These are phyloP conservation scores for Heliocidaris erythrogramma DNA, from an alignment of 35 echinoderm and acorn worm genomes.

Conservation along the genomic window DNA sequence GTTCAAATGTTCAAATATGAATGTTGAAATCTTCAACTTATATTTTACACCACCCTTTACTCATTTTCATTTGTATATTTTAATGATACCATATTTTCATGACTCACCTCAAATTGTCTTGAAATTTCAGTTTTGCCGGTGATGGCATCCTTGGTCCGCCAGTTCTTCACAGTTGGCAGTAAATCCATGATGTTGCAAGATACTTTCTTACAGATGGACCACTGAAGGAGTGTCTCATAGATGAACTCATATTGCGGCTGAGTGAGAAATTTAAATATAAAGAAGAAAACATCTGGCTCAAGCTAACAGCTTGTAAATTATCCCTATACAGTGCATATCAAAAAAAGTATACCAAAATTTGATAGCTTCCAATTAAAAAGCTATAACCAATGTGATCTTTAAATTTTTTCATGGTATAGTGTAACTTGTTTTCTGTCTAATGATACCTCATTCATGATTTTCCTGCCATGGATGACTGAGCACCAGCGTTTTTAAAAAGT, in stretches of 20 bases:
- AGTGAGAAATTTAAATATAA: not conserved
- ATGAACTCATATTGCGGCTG: constrained; percentile 41
- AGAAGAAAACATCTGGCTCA: no score
- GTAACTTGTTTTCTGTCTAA: no score
- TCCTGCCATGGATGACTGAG: no score
- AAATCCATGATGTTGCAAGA: not conserved
- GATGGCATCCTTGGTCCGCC: not conserved
- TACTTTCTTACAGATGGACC: not conserved
- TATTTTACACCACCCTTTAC: not conserved
- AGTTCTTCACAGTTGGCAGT: not conserved
- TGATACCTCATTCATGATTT: no score
- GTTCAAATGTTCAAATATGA: not conserved
- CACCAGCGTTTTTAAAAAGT: no score
- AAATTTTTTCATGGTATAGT: no score
- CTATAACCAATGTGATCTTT: no score
- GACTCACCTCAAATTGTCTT: constrained; percentile 23
- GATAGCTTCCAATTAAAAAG: no score
- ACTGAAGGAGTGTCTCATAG: constrained; percentile 32
- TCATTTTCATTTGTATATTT: not conserved
- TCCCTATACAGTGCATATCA: no score
- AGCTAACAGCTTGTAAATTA: not conserved
- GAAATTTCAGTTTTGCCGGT: not conserved
- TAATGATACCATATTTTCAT: no score
- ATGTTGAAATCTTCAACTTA: not conserved
- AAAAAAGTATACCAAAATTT: no score